These are phyloP conservation scores for Dusona sp. DNA, from an alignment of 2,888 invertebrate genomes.

Conservation along the genomic window DNA sequence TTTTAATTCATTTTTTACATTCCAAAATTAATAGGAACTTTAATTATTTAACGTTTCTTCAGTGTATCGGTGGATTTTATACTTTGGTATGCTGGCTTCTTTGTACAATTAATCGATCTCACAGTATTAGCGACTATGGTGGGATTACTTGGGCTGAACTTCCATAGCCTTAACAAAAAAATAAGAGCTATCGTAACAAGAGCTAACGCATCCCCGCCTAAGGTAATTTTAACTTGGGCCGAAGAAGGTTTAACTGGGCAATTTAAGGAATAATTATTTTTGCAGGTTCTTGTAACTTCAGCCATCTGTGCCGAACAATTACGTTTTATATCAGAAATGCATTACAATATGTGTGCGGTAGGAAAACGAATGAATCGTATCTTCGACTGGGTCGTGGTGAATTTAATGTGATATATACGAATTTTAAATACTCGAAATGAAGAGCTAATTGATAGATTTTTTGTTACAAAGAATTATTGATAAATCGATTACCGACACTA, in stretches of 20 bases:
- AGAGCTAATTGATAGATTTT: background rate
- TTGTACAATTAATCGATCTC: slow-evolving; percentile 44
- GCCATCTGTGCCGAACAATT: slow-evolving; percentile 63
- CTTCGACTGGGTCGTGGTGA: slow-evolving; percentile 49
- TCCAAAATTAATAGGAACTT: background rate
- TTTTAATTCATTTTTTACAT: background rate
- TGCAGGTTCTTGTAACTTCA: slow-evolving; percentile 32
- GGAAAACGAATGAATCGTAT: slow-evolving; percentile 55
- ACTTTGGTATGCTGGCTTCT: slow-evolving; percentile 41
- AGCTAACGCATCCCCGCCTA: slow-evolving; percentile 57
- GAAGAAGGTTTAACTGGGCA: background rate
- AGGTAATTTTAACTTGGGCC: slow-evolving; percentile 31
- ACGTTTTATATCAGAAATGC: slow-evolving; percentile 46
- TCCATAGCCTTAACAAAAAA: slow-evolving; percentile 61
- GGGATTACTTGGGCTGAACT: slow-evolving; percentile 55
- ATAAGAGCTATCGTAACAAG: slow-evolving; percentile 46
- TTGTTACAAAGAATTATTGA: background rate
- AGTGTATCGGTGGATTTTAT: slow-evolving; percentile 27
- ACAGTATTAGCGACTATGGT: slow-evolving; percentile 60
- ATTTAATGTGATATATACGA: no score
- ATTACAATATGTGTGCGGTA: slow-evolving; percentile 56
- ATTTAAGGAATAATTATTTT: background rate
- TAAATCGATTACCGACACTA: background rate
- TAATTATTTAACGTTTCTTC: background rate
- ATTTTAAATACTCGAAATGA: background rate